Evolutionary conservation across 2,888 invertebrate species (phyloP), one percentile per base, ranked within the genome.

Genomic region (Rotaria magnacalcarata): DNA sequence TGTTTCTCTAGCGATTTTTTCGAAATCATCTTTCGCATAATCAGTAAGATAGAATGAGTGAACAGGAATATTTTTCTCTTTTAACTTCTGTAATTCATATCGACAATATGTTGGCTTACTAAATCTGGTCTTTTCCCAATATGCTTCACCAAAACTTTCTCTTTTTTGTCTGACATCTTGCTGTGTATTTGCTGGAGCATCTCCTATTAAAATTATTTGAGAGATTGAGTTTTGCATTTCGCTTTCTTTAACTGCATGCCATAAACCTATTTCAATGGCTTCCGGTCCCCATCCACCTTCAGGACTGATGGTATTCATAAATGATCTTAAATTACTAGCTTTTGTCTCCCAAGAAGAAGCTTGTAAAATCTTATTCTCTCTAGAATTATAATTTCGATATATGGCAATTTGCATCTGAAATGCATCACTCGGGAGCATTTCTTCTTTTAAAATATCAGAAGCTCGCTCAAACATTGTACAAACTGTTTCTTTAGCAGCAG

Each of bases 121-220:
- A 47, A 47, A 80, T 80, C 11, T 80, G 3, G 80, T 80, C 4
- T 80, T 80, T 2, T 11, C 47, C 80, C 56, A 60, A 50, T 84
- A 84, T 11, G 16, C 10, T 43, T 60, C 56, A 5, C 56, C 56
- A 7, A 27, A 34, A 84, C 6, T 4, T 16, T 0, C 21, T 6
- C 21, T 7, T 84, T 54, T 54, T 54, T 21, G 54, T 21, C 21
- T n/a, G 3, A 21, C 21, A 2, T 43, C 11, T 43, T 21, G 4
- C 16, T 34, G 24, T 3, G 2, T 5, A 19, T 84, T 84, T 34
- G 84, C 27, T 11, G 84, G 84, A 11, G 54, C n/a, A 84, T 84
- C 84, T 24, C 84, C 84, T 84, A 84, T 84, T 24, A 84, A 43
- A 58, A 84, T 84, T 11, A 84, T n/a, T 50, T 84, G 84, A n/a